phyloP scores from a whole-genome alignment of 2,113 vertebrate species.

The Ceyx margarethae region DNA sequence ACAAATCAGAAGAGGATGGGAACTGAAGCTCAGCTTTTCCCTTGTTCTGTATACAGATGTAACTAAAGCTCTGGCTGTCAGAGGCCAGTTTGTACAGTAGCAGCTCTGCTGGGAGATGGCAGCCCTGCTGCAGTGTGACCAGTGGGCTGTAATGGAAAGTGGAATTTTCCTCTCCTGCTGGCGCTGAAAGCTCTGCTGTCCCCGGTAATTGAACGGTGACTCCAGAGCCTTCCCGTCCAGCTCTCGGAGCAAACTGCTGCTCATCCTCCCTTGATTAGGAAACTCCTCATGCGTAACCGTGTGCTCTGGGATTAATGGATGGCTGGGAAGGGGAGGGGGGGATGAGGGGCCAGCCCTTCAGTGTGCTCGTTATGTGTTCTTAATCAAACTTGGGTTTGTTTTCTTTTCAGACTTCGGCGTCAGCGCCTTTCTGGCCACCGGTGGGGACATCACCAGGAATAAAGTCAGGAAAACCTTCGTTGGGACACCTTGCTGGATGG shows the following conservation, averaged over 20 bases:
- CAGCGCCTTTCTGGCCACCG: constrained; percentile 96
- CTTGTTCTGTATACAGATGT: not conserved
- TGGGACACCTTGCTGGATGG: constrained; percentile 98
- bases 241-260: not conserved
- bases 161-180: constrained; percentile 31
- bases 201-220: not conserved
- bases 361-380: not conserved
- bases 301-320: not conserved
- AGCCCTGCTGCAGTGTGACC: not conserved
- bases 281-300: not conserved
- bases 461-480: constrained; percentile 98
- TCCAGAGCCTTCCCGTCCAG: not conserved
- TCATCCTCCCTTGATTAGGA: constrained; percentile 1
- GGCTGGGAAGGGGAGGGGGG: not conserved
- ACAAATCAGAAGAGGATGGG: not conserved
- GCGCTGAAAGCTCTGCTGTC: constrained; percentile 5
- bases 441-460: constrained; percentile 96
- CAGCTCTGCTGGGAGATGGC: not conserved
- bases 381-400: not conserved
- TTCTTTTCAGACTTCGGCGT: constrained; percentile 89
- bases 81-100: not conserved
- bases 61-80: not conserved
- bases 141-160: constrained; percentile 27
- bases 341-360: not conserved
- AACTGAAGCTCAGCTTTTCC: not conserved